Evolutionary conservation across 92 coral and sea anemone genomes (phyloP), one percentile per base, ranked within the genome.

Genomic region (Palythoa grandis): DNA sequence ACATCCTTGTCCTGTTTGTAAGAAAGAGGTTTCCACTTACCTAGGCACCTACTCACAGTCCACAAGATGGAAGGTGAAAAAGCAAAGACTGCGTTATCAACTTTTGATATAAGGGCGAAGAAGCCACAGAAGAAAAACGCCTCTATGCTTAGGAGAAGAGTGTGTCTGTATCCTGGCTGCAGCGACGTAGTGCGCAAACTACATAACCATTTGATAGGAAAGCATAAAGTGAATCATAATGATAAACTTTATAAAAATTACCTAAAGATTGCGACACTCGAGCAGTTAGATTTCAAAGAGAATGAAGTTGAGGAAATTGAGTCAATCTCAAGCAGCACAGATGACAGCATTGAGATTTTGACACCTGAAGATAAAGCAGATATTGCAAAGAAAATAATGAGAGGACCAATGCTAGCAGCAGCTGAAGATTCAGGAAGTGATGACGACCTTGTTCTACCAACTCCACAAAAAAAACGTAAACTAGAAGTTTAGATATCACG

Each of bases 31-130:
- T 16, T 73, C 11, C 88, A 85, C 71, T 15, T 72, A 22, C 82
- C 88, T 8, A 47, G 83, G 74, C 83, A 85, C 68, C 83, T 85
- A 2, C 54, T 72, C 40, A 40, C 37, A 52, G 82, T 72, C 68
- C 82, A 85, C 52, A 73, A 85, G 40, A 53, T 78, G 82, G 79
- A 72, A 2, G 8, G 61, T 5, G 48, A n/a, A 56, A 48, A 79
- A 13, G 80, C 72, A 43, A 85, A 52, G 40, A 71, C 70, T 22
- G 70, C 70, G n/a, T 63, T 63, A 63, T 63, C 70, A 15, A 63
- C 70, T 63, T 63, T 63, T 63, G 70, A 63, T 63, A 14, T 63
- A 63, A 17, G 70, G 23, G 70, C 17, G 25, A 63, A 63, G 23
- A 63, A 63, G 23, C 2, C 70, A 17, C 22, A 15, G 70, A 63